These are phyloP conservation scores for Spinus olivaceus DNA, from an alignment of 2,797 vertebrate genomes.

Conservation along the genomic window DNA sequence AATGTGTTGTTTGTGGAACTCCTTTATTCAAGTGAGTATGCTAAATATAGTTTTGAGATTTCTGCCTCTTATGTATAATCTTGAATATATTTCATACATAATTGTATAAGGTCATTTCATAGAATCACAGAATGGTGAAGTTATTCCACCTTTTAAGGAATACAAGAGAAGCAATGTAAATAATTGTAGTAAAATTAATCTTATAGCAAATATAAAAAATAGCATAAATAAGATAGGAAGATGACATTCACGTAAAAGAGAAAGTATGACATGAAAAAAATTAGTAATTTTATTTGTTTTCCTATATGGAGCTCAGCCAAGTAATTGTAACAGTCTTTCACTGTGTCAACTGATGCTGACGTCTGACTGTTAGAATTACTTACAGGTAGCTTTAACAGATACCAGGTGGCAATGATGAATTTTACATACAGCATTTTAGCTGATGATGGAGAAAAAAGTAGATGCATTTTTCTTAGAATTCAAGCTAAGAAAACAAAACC, in stretches of 20 bases:
- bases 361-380: background rate
- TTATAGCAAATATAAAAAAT: background rate
- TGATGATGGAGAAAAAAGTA: background rate
- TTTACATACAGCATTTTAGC: background rate
- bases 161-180: background rate
- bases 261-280: background rate
- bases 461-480: background rate
- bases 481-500: background rate
- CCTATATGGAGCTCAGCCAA: background rate
- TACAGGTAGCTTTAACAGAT: background rate
- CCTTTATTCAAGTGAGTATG: conserved; percentile 88
- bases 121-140: background rate
- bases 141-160: background rate
- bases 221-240: background rate
- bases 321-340: background rate
- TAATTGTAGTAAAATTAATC: background rate
- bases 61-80: background rate
- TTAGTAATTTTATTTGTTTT: background rate
- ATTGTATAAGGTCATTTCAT: background rate
- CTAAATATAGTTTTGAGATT: background rate
- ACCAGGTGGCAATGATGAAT: rapidly evolving
- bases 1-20: conserved; percentile 89
- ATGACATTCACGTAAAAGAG: background rate
- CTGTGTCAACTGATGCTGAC: background rate
- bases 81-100: background rate